phyloP scores from a whole-genome alignment of 1,140 invertebrate species.

The Hydropsyche tenuis region DNA sequence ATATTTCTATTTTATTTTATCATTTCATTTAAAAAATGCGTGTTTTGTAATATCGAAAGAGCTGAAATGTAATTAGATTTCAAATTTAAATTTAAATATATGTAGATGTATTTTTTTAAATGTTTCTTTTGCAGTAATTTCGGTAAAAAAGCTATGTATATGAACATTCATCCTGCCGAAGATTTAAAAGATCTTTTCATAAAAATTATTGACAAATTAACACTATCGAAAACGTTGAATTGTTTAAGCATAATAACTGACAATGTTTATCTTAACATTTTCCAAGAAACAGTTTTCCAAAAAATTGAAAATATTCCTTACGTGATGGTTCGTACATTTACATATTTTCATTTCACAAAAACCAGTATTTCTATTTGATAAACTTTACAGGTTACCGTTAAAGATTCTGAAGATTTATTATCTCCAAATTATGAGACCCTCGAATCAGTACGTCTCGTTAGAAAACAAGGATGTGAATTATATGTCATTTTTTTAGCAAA shows the following conservation, averaged over 20 bases:
- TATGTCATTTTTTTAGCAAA: constrained; percentile 78
- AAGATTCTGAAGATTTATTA: constrained; percentile 71
- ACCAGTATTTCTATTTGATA: neutral
- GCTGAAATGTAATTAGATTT: no score
- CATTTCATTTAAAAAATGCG: no score
- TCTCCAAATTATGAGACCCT: constrained; percentile 65
- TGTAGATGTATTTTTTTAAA: no score
- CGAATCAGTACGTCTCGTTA: constrained; percentile 64
- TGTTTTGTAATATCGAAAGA: no score
- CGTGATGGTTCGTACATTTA: constrained; percentile 58
- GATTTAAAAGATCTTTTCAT: constrained; percentile 54
- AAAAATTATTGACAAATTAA: constrained; percentile 53
- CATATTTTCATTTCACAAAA: neutral
- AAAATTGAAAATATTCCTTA: constrained; percentile 57
- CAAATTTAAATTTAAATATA: no score
- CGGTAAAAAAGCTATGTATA: neutral
- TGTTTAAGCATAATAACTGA: constrained; percentile 63
- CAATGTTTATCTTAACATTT: constrained; percentile 61
- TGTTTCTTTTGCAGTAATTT: no score
- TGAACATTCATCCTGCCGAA: neutral
- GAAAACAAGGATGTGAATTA: constrained; percentile 70
- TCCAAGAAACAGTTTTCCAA: constrained; percentile 59
- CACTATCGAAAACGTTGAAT: constrained; percentile 52
- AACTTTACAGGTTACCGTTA: constrained; percentile 63
- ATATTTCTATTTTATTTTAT: no score